Evolutionary conservation across 2,888 invertebrate genomes (phyloP).

Genomic region (Diploptera punctata): DNA sequence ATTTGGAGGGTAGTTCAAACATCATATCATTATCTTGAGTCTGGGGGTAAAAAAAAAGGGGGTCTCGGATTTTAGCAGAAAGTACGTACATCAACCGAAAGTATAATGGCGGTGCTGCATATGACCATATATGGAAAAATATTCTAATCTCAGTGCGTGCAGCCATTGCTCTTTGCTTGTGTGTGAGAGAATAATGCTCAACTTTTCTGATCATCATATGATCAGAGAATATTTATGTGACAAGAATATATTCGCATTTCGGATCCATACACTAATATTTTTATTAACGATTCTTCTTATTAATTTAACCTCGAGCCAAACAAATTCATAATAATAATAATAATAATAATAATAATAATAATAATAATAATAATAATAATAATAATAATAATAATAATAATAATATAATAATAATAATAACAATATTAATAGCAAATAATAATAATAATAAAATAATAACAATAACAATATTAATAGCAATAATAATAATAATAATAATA

Average conservation of each 20-base stretch:
- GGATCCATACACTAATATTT: no score
- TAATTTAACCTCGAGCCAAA: no score
- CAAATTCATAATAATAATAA: neutral
- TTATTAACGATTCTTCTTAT: no score
- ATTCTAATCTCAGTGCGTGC: no score
- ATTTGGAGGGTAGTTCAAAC: constrained; percentile 28
- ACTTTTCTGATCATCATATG: no score
- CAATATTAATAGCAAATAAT: no score
- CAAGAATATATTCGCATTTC: no score
- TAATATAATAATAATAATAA: neutral
- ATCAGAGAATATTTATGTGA: no score
- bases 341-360: neutral
- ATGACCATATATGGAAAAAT: neutral
- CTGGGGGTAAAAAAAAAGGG: constrained; percentile 1
- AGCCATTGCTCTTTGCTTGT: no score
- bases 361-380: neutral
- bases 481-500: neutral
- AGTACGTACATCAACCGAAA: neutral
- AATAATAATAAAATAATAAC: no score
- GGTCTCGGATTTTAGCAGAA: neutral
- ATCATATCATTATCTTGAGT: constrained; percentile 14
- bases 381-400: neutral
- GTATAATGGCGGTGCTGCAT: neutral
- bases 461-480: no score
- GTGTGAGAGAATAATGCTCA: no score